These are phyloP conservation scores for Spodoptera litura DNA, from an alignment of 1,140 invertebrate species.

Conservation along the genomic window DNA sequence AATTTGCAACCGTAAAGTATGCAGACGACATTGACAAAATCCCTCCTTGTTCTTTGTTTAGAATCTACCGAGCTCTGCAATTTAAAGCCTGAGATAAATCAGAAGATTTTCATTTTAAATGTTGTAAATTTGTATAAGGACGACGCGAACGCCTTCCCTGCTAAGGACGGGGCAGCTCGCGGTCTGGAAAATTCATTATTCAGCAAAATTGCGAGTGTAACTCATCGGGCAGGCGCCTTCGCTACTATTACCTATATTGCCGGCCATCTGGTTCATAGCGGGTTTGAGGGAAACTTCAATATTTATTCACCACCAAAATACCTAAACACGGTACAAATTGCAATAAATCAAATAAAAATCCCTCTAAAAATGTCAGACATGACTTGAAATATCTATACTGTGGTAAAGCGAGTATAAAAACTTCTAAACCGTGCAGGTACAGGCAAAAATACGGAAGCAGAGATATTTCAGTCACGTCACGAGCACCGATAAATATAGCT, in stretches of 20 bases:
- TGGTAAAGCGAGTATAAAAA: slow-evolving; percentile 24
- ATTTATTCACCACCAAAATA: slow-evolving; percentile 24
- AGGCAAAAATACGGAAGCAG: slow-evolving; percentile 32
- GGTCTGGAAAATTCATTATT: slow-evolving; percentile 66
- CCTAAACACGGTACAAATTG: slow-evolving; percentile 21
- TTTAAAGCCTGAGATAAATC: slow-evolving; percentile 46
- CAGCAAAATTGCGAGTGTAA: slow-evolving; percentile 63
- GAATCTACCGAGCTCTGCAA: slow-evolving; percentile 32
- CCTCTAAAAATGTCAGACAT: slow-evolving; percentile 39
- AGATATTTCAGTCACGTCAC: slow-evolving; percentile 57
- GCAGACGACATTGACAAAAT: slow-evolving; percentile 40
- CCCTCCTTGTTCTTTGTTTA: slow-evolving; percentile 44
- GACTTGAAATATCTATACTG: slow-evolving; percentile 30
- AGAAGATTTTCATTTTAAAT: slow-evolving; percentile 45
- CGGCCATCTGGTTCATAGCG: slow-evolving; percentile 55
- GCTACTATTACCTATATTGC: slow-evolving; percentile 53
- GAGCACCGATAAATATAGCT: slow-evolving; percentile 54
- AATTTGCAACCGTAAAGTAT: slow-evolving; percentile 23
- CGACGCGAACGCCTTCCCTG: slow-evolving; percentile 40
- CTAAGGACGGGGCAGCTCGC: slow-evolving; percentile 49
- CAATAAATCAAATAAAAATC: slow-evolving; percentile 36
- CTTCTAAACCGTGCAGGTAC: slow-evolving; percentile 26
- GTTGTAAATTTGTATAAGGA: slow-evolving; percentile 46
- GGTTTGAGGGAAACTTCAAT: slow-evolving; percentile 42
- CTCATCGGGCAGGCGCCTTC: slow-evolving; percentile 55